Conservation (phyloP, 1,140 invertebrate species). For the Papilio glaucus region DNA sequence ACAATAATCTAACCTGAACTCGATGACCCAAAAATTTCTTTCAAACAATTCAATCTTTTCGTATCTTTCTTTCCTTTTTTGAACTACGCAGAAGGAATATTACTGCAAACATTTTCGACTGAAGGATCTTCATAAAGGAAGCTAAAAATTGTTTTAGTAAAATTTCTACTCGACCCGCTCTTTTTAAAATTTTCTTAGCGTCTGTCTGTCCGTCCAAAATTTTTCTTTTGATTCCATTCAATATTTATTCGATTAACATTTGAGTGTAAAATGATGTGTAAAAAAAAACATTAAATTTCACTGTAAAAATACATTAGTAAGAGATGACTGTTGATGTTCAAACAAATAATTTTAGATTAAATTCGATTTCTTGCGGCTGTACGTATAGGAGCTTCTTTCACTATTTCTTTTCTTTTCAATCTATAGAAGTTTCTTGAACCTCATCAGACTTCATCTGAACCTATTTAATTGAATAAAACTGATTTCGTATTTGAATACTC, state of each 20-base stretch:
- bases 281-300: conserved; percentile 68
- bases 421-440: conserved; percentile 47
- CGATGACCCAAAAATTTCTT: conserved; percentile 47
- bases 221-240: conserved; percentile 66
- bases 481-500: background rate
- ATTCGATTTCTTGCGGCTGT: conserved; percentile 67
- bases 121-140: background rate
- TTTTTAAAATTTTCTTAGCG: conserved; percentile 53
- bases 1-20: conserved; percentile 69
- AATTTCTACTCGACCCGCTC: conserved; percentile 42
- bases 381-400: conserved; percentile 61
- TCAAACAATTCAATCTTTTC: conserved; percentile 29
- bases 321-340: conserved; percentile 67
- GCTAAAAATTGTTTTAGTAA: conserved; percentile 21
- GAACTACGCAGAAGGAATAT: conserved; percentile 26
- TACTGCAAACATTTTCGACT: conserved; percentile 7
- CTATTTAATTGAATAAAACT: background rate
- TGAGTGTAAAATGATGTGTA: conserved; percentile 68
- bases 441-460: background rate
- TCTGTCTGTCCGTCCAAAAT: conserved; percentile 79
- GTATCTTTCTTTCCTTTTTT: background rate
- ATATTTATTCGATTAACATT: conserved; percentile 49
- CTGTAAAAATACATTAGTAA: conserved; percentile 73
- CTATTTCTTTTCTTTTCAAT: conserved; percentile 63
- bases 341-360: conserved; percentile 52